A percentile compares a stretch with the other conserved stretches of the same genome.
These are phyloP conservation scores for Tupaia chinensis DNA, from an alignment of 2,113 vertebrate genomes.

Conservation along the genomic window DNA sequence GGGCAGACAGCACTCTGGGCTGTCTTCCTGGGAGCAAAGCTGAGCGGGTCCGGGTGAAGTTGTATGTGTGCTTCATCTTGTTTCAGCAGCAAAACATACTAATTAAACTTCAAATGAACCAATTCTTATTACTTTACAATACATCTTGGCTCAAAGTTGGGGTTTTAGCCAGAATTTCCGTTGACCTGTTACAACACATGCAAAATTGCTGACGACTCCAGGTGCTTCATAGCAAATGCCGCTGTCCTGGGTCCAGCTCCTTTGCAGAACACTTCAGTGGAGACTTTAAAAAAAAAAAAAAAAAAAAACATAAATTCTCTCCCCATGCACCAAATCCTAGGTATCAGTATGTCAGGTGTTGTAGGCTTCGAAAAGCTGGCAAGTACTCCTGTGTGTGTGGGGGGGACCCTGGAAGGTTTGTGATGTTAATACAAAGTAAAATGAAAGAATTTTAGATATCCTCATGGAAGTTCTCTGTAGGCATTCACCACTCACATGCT, in stretches of 20 bases:
- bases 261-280: neutral
- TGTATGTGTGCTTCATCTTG: neutral
- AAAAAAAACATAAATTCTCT: neutral
- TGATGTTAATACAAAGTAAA: neutral
- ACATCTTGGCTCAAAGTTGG: constrained; percentile 41
- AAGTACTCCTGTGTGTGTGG: neutral
- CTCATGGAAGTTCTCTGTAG: neutral
- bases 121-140: constrained; percentile 46
- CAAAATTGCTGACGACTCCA: constrained; percentile 55
- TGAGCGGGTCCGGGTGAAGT: neutral
- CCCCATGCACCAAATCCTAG: neutral
- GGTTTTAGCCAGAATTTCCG: constrained; percentile 60
- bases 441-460: neutral
- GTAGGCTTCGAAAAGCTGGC: neutral
- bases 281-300: neutral
- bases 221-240: neutral
- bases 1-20: neutral
- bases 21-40: neutral
- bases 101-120: constrained; percentile 56
- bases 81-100: neutral
- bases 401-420: neutral
- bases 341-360: neutral
- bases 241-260: neutral
- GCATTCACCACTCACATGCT: neutral
- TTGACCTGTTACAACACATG: constrained; percentile 71